Conservation (phyloP, 2,888 invertebrate genomes). For the Sisyra terminalis region DNA sequence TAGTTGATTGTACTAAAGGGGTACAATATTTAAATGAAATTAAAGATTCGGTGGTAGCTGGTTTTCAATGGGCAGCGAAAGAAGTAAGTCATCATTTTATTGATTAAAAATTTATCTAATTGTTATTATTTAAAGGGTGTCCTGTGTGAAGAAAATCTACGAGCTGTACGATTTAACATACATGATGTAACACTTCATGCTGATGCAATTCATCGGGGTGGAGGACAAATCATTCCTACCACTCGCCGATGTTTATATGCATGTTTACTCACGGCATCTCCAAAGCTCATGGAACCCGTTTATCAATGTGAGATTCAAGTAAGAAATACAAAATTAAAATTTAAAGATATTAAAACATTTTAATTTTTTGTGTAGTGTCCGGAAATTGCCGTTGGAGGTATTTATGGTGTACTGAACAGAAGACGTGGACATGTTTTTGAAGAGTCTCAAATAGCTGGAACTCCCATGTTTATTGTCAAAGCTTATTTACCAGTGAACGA, state of each 20-base stretch:
- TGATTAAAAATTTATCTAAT: neutral
- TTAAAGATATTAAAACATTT: constrained; percentile 9
- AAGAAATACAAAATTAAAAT: neutral
- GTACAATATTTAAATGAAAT: constrained; percentile 99
- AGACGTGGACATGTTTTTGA: constrained; percentile 97
- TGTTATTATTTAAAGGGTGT: constrained; percentile 48
- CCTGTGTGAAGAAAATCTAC: constrained; percentile 95
- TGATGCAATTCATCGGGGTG: constrained; percentile 99
- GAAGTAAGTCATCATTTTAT: constrained; percentile 36
- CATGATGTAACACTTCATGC: constrained; percentile 98
- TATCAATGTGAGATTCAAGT: constrained; percentile 95
- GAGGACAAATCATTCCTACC: constrained; percentile 99
- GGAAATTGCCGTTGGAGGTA: constrained; percentile 89
- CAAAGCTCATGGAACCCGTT: constrained; percentile 97
- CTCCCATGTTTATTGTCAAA: constrained; percentile 98
- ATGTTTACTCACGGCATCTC: constrained; percentile 80
- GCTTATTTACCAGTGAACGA: constrained; percentile 99
- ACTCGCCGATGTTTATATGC: constrained; percentile 96
- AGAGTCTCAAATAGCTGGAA: constrained; percentile 85
- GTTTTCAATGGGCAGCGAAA: constrained; percentile 99
- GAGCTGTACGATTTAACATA: constrained; percentile 89
- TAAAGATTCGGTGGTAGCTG: constrained; percentile 97
- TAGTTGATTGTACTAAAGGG: constrained; percentile 98
- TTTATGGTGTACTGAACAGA: constrained; percentile 94
- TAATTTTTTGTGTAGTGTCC: constrained; percentile 43